phyloP scores from a whole-genome alignment of 2,797 vertebrate genomes.

The Gallinago stenura region DNA sequence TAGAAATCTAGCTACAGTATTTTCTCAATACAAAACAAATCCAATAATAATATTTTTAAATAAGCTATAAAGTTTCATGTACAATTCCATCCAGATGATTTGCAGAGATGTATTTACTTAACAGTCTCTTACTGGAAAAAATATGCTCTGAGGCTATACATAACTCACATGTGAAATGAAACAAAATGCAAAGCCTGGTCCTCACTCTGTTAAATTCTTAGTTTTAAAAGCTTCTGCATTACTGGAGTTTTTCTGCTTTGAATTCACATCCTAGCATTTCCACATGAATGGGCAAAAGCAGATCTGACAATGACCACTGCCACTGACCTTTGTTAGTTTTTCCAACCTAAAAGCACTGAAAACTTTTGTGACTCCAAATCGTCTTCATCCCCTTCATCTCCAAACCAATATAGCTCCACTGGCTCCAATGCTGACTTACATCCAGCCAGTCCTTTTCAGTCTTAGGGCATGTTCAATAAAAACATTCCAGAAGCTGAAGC shows the following conservation, averaged over 20 bases:
- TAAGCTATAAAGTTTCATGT: not conserved
- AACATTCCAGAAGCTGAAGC: not conserved
- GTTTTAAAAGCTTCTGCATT: not conserved
- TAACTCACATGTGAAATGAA: not conserved
- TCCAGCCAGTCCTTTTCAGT: not conserved
- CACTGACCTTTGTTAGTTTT: not conserved
- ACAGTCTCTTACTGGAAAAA: not conserved
- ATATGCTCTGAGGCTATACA: not conserved
- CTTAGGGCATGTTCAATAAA: not conserved
- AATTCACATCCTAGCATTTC: not conserved
- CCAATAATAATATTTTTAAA: not conserved
- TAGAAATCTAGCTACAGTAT: not conserved
- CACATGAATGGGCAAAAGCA: not conserved
- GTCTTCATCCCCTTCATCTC: not conserved
- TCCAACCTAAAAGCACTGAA: not conserved
- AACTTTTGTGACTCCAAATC: not conserved
- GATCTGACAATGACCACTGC: not conserved
- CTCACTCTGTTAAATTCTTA: not conserved
- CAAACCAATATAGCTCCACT: not conserved
- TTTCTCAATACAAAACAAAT: not conserved
- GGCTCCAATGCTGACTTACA: not conserved
- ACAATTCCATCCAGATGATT: not conserved
- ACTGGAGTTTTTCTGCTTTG: not conserved
- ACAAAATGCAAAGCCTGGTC: not conserved
- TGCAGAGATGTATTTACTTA: not conserved